phyloP scores from a whole-genome alignment of 2,797 vertebrate species.

The Heteromormyrus szaboi region DNA sequence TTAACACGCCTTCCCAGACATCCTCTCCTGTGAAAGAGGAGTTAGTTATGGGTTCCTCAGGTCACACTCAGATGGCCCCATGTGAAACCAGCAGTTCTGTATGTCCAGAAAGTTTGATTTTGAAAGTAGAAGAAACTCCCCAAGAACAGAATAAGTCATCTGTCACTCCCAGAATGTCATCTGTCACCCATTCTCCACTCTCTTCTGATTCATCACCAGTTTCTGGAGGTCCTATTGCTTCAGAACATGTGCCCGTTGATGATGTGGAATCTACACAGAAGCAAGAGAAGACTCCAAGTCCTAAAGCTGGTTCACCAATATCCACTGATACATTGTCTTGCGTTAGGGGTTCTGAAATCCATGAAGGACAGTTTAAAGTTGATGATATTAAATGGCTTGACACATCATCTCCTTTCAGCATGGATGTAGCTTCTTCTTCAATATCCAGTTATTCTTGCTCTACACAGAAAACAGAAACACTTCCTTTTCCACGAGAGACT shows the following conservation, averaged over 20 bases:
- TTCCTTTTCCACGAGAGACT: constrained; percentile 43
- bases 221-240: constrained; percentile 30
- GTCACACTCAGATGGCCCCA: constrained; percentile 51
- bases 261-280: constrained; percentile 24
- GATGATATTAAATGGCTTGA: constrained; percentile 38
- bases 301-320: constrained; percentile 35
- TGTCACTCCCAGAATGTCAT: constrained; percentile 50
- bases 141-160: constrained; percentile 51
- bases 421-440: constrained; percentile 53
- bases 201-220: constrained; percentile 52
- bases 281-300: constrained; percentile 25
- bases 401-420: constrained; percentile 45
- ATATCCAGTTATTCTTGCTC: constrained; percentile 56
- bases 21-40: constrained; percentile 68
- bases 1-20: constrained; percentile 82
- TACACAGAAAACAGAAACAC: constrained; percentile 37
- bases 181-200: constrained; percentile 52
- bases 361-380: constrained; percentile 33
- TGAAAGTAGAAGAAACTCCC: constrained; percentile 20
- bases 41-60: constrained; percentile 40
- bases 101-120: constrained; percentile 20
- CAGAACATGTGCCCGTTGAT: constrained; percentile 30
- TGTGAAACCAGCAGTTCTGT: constrained; percentile 32
- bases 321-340: constrained; percentile 6
- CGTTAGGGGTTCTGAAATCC: not conserved